Conservation (phyloP, 2,888 invertebrate species). For the Cryptocephalus moraei region DNA sequence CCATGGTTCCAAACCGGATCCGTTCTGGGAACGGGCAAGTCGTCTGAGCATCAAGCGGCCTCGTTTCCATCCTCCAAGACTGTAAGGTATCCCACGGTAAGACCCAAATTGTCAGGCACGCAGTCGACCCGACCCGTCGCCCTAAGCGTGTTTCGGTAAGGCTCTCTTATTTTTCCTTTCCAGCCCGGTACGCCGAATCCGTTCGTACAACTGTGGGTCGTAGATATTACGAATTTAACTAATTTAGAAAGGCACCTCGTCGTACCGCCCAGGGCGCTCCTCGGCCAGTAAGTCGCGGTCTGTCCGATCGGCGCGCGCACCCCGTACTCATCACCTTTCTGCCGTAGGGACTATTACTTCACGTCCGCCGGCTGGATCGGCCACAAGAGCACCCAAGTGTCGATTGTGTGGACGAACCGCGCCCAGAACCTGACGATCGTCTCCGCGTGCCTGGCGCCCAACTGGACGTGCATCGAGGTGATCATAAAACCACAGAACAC, state of each 20-base stretch:
- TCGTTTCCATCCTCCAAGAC: constrained; percentile 71
- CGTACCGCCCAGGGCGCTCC: constrained; percentile 62
- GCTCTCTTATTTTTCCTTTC: constrained; percentile 14
- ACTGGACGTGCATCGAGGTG: constrained; percentile 80
- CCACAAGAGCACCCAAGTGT: constrained; percentile 64
- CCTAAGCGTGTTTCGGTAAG: no score
- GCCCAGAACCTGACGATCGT: constrained; percentile 86
- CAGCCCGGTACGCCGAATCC: constrained; percentile 83
- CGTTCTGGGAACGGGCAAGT: constrained; percentile 49
- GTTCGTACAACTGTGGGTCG: constrained; percentile 70
- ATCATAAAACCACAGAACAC: no score
- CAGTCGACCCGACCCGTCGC: no score
- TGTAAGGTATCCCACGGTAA: constrained; percentile 75
- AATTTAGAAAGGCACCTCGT: constrained; percentile 56
- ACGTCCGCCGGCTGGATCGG: constrained; percentile 88
- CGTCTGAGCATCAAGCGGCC: constrained; percentile 33
- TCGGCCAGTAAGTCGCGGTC: constrained; percentile 61
- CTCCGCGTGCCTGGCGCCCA: constrained; percentile 72
- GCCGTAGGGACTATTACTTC: constrained; percentile 74
- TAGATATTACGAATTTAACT: constrained; percentile 60
- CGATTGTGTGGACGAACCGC: constrained; percentile 88
- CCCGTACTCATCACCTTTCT: constrained; percentile 20
- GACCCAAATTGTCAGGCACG: constrained; percentile 11
- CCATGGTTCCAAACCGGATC: constrained; percentile 71
- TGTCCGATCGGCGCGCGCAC: no score